A percentile compares a stretch with the other conserved stretches of the same genome.
Conservation (phyloP, 2,797 vertebrate species). For the Sphenopsis melanotis region DNA sequence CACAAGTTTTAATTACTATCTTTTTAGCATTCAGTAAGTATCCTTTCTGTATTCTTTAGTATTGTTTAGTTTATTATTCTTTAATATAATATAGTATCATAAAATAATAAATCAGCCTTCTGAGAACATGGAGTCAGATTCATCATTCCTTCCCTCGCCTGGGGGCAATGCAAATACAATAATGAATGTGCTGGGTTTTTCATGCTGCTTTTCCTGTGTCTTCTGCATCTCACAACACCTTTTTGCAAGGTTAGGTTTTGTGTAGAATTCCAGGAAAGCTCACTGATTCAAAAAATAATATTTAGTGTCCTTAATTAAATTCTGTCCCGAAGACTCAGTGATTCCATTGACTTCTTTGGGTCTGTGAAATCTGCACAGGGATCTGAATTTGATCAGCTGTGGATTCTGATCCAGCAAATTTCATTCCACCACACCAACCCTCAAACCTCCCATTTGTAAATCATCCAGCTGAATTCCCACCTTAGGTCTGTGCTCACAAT, state of each 20-base stretch:
- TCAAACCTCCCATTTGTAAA: background rate
- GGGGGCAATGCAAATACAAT: background rate
- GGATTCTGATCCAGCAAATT: background rate
- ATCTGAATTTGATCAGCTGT: background rate
- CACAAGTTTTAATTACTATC: background rate
- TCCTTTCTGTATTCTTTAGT: background rate
- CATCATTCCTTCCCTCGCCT: background rate
- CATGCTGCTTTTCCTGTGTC: background rate
- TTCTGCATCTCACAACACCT: background rate
- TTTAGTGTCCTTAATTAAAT: background rate
- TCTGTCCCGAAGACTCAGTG: accelerated
- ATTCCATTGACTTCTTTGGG: background rate
- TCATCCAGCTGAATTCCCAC: background rate
- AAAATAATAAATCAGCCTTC: background rate
- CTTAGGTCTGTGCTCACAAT: background rate
- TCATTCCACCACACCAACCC: background rate
- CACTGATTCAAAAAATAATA: background rate
- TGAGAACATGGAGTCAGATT: background rate
- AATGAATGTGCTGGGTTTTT: background rate
- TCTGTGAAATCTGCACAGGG: background rate
- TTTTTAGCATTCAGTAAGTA: background rate
- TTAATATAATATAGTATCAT: background rate
- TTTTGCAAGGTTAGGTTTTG: background rate
- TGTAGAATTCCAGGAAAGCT: background rate
- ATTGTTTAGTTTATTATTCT: background rate